A percentile compares a stretch with the other conserved stretches of the same genome.
Conservation (phyloP, 35 echinoderm and acorn worm genomes). For the Heliocidaris tuberculata region DNA sequence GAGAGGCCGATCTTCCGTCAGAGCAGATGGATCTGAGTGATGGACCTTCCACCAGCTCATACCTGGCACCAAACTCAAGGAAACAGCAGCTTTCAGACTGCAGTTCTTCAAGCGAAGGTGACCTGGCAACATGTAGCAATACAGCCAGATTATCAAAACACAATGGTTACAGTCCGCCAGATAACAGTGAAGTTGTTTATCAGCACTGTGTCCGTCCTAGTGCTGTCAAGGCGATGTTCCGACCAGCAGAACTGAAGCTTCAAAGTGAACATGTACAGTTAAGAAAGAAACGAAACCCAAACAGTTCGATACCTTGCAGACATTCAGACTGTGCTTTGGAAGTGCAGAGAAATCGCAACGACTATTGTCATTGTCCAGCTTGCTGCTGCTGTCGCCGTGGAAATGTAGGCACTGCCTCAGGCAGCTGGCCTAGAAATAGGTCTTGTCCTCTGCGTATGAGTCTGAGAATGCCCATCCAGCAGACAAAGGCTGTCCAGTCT, state of each 20-base stretch:
- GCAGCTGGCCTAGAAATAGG: constrained; percentile 92
- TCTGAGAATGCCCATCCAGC: constrained; percentile 51
- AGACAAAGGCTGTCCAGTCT: constrained; percentile 44
- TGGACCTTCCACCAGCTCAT: constrained; percentile 79
- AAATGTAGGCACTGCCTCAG: constrained; percentile 54
- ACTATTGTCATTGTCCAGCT: constrained; percentile 86
- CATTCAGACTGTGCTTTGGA: constrained; percentile 44
- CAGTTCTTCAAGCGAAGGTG: constrained; percentile 88
- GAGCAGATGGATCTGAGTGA: constrained; percentile 87
- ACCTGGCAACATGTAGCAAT: constrained; percentile 19
- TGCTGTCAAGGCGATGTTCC: constrained; percentile 80
- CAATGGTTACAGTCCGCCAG: constrained; percentile 37
- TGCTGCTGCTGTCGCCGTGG: constrained; percentile 89
- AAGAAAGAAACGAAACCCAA: neutral
- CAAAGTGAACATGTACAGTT: constrained; percentile 36
- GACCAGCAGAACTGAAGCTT: constrained; percentile 45
- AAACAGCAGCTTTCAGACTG: constrained; percentile 82
- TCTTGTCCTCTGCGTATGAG: constrained; percentile 84
- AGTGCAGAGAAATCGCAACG: neutral
- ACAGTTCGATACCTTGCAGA: neutral
- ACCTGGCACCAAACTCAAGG: constrained; percentile 63
- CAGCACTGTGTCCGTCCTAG: constrained; percentile 94
- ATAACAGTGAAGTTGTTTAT: constrained; percentile 78
- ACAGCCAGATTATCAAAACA: neutral
- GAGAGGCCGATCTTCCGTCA: constrained; percentile 60